Evolutionary conservation across 1,140 invertebrate species (phyloP), one percentile per base, ranked within the genome.

Genomic region (Galleria mellonella): DNA sequence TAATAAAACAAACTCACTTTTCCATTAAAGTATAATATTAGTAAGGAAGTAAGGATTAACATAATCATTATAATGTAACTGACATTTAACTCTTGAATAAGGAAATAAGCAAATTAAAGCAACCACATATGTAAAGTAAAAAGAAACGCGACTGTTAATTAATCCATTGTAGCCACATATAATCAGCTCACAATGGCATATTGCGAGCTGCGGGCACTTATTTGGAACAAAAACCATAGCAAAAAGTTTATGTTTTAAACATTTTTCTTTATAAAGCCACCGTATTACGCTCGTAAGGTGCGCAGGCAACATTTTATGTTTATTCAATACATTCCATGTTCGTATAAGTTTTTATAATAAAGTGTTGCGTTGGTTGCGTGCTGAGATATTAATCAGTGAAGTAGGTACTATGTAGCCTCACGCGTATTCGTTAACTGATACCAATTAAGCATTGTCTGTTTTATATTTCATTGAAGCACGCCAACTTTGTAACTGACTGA

Each of bases 131-230:
- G 38, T 38, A 55, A 54, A 23, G 14, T 37, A 53, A 53, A 49
- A 43, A 58, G 35, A 39, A 43, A 49, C 28, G 28, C 43, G 33
- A 48, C 33, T 9, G 43, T 32, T 53, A 58, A 58, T 49, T 49
- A 53, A 53, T 58, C 47, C 51, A 43, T 52, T 32, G 51, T 42
- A 46, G 36, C 17, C 44, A 43, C 38, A 43, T 57, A 29, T 43
- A 51, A 29, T 36, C 46, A 46, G 44, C 55, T 47, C 32, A 53
- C 55, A 43, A 58, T 49, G 39, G 44, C 33, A 37, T 43, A 55
- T 50, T 46, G 47, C 40, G 15, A 43, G 13, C 32, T 32, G 35
- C 17, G 35, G 35, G 35, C 15, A 15, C 35, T 47, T 51, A 42
- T 36, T 42, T 44, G 42, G 10, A 13, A 37, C 42, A 44, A 44